Evolutionary conservation across 2,113 vertebrate species (phyloP).

Genomic region (Pantherophis guttatus): DNA sequence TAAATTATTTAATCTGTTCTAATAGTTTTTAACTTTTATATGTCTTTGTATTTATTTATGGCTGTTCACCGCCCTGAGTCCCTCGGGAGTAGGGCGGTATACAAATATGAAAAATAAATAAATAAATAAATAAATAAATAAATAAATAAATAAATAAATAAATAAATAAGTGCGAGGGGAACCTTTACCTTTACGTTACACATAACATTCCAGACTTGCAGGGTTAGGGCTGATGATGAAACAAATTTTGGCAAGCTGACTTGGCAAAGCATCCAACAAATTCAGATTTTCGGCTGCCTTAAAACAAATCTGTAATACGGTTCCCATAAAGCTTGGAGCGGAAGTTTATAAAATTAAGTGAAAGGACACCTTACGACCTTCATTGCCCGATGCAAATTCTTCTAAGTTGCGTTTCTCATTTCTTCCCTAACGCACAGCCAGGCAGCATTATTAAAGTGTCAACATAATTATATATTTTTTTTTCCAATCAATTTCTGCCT

Average conservation of each 20-base stretch:
- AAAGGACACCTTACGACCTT: background rate
- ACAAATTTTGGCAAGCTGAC: background rate
- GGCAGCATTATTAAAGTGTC: background rate
- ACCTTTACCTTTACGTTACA: background rate
- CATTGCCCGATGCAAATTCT: background rate
- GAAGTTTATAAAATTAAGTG: background rate
- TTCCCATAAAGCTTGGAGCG: background rate
- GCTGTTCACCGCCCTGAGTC: no score
- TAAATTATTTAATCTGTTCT: no score
- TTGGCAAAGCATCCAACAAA: background rate
- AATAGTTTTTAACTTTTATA: no score
- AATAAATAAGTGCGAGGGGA: no score
- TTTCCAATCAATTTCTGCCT: background rate
- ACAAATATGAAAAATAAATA: no score
- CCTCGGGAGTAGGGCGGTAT: no score
- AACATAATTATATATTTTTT: constrained; percentile 38
- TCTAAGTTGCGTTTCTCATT: constrained; percentile 17
- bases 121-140: no score
- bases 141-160: no score
- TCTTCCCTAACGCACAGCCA: constrained; percentile 2
- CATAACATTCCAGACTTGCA: background rate
- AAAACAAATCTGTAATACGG: background rate
- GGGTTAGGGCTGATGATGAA: background rate
- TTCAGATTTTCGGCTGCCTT: background rate
- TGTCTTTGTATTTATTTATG: no score